A percentile compares a stretch with the other conserved stretches of the same genome.
These are phyloP conservation scores for Brachyrhaphis roseni DNA, from an alignment of 2,797 vertebrate genomes.

Conservation along the genomic window DNA sequence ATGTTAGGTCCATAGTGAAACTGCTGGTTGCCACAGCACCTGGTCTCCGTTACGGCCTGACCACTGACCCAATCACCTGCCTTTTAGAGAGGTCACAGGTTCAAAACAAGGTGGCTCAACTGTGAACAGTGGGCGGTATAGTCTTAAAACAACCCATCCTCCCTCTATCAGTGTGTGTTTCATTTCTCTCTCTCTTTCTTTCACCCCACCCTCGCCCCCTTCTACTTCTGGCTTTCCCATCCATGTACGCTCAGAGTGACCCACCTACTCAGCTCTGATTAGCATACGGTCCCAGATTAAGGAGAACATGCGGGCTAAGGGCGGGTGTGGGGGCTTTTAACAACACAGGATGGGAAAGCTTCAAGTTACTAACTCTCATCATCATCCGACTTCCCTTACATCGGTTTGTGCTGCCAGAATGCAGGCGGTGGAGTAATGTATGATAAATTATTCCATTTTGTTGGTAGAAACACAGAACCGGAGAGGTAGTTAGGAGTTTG, in stretches of 20 bases:
- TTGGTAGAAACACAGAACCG: constrained; percentile 37
- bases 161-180: constrained; percentile 24
- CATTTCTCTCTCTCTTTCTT: constrained; percentile 12
- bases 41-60: constrained; percentile 75
- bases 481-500: constrained; percentile 45
- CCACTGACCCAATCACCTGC: constrained; percentile 79
- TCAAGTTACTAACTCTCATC: constrained; percentile 65
- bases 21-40: constrained; percentile 58
- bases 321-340: constrained; percentile 46
- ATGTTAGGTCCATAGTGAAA: constrained; percentile 76
- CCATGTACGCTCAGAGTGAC: constrained; percentile 64
- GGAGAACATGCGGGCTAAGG: constrained; percentile 75
- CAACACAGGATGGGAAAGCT: constrained; percentile 63
- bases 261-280: constrained; percentile 74
- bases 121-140: constrained; percentile 74
- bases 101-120: constrained; percentile 82
- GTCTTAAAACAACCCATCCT: constrained; percentile 72
- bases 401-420: constrained; percentile 51
- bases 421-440: constrained; percentile 53
- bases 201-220: neutral
- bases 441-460: constrained; percentile 59
- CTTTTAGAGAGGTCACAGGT: constrained; percentile 80
- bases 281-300: constrained; percentile 78
- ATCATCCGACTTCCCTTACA: constrained; percentile 71
- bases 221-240: constrained; percentile 24